phyloP scores from a whole-genome alignment of 2,113 vertebrate genomes.

The Taxidea taxus region DNA sequence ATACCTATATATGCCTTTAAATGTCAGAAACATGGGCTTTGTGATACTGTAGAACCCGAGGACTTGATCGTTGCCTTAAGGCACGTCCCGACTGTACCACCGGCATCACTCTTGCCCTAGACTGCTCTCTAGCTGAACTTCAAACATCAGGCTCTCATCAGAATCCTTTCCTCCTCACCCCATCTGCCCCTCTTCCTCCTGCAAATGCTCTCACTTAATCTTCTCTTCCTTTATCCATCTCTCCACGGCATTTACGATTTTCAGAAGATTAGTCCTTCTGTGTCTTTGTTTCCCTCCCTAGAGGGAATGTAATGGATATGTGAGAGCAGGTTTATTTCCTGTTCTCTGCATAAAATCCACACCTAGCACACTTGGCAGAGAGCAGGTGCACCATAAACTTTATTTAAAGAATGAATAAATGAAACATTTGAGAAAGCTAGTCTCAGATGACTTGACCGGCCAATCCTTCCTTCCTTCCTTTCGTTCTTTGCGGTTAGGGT shows the following conservation, averaged over 20 bases:
- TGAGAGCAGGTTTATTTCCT: background rate
- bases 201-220: background rate
- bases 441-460: background rate
- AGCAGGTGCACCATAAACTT: background rate
- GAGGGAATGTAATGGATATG: background rate
- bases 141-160: background rate
- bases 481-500: slow-evolving; percentile 63
- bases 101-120: background rate
- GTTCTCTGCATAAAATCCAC: background rate
- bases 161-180: background rate
- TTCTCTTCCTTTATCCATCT: background rate
- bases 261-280: background rate
- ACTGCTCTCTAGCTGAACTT: background rate
- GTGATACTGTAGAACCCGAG: background rate
- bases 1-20: background rate
- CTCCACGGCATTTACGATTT: background rate
- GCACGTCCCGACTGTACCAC: too few relatives aligned
- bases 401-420: slow-evolving; percentile 24
- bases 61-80: background rate
- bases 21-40: background rate
- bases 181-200: background rate
- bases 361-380: background rate
- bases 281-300: background rate
- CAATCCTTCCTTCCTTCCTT: background rate
- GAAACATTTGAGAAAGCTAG: background rate